A percentile compares a stretch with the other conserved stretches of the same genome.
Evolutionary conservation across 2,888 invertebrate species (phyloP).

Genomic region (Aricia artaxerxes): DNA sequence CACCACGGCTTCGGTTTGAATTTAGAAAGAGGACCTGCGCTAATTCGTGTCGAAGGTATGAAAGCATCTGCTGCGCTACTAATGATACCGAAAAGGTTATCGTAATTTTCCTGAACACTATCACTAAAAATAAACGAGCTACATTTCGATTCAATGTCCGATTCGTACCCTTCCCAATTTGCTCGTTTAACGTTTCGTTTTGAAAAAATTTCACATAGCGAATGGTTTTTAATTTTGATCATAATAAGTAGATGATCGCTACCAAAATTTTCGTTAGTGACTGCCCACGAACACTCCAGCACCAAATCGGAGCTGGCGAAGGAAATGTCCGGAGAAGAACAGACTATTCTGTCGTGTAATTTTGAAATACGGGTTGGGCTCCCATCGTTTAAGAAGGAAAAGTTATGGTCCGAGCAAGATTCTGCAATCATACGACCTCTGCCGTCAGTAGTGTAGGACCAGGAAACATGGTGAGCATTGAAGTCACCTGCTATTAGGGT

Average conservation of each 20-base stretch:
- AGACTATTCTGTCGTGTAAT: not conserved
- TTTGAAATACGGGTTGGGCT: conserved; percentile 8
- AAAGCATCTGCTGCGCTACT: too few species aligned
- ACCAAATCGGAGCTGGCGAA: not conserved
- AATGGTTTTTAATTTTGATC: not conserved
- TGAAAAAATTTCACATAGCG: not conserved
- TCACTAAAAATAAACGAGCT: not conserved
- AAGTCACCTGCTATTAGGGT: not conserved
- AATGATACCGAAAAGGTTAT: too few species aligned
- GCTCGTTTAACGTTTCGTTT: conserved; percentile 4
- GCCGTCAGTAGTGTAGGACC: conserved; percentile 13
- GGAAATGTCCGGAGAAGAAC: conserved; percentile 1
- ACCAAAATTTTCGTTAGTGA: too few species aligned
- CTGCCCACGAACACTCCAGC: not conserved
- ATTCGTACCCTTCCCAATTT: not conserved
- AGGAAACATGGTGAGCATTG: not conserved
- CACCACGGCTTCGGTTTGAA: not conserved
- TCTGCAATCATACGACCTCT: conserved; percentile 5
- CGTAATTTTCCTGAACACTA: too few species aligned
- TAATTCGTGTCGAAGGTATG: too few species aligned
- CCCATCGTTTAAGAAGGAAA: not conserved
- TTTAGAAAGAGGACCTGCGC: too few species aligned
- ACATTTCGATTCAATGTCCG: not conserved
- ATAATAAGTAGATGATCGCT: conserved; percentile 5
- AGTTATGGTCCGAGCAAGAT: conserved; percentile 14